phyloP scores from a whole-genome alignment of 2,113 vertebrate genomes.

The Brienomyrus brachyistius region DNA sequence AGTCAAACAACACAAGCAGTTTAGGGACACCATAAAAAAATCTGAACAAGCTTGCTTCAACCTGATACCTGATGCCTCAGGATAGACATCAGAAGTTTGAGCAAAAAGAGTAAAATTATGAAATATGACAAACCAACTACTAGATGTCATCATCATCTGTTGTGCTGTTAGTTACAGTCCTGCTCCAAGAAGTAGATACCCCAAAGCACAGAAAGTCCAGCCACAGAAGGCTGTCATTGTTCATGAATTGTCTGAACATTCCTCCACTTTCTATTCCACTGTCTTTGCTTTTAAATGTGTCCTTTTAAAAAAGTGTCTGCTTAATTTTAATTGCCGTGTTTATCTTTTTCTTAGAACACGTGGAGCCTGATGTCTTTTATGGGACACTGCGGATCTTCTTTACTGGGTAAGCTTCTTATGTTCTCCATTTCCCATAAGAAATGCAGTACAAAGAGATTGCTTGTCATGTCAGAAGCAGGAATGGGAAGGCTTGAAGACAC shows the following conservation, averaged over 20 bases:
- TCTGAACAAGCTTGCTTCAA: background rate
- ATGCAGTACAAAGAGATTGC: background rate
- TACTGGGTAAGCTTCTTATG: slow-evolving; percentile 39
- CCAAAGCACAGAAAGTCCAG: background rate
- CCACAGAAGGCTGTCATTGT: background rate
- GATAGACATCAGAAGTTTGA: background rate
- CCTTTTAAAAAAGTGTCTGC: background rate
- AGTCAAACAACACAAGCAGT: background rate
- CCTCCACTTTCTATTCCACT: background rate
- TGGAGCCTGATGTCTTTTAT: slow-evolving; percentile 38
- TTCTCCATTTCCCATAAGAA: too few relatives aligned
- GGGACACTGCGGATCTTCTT: too few relatives aligned
- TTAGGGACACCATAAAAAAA: background rate
- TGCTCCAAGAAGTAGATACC: background rate
- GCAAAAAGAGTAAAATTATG: background rate
- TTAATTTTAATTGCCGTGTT: slow-evolving; percentile 18
- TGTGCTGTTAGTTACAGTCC: background rate
- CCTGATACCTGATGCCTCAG: background rate
- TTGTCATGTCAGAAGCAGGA: background rate
- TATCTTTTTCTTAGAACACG: slow-evolving; percentile 39
- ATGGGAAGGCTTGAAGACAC: background rate
- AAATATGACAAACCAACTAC: background rate
- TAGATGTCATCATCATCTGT: background rate
- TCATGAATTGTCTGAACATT: background rate
- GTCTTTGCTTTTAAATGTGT: background rate